A percentile compares a stretch with the other conserved stretches of the same genome.
Evolutionary conservation across 2,888 invertebrate genomes (phyloP).

Genomic region (Brachynemurus nebulosus): DNA sequence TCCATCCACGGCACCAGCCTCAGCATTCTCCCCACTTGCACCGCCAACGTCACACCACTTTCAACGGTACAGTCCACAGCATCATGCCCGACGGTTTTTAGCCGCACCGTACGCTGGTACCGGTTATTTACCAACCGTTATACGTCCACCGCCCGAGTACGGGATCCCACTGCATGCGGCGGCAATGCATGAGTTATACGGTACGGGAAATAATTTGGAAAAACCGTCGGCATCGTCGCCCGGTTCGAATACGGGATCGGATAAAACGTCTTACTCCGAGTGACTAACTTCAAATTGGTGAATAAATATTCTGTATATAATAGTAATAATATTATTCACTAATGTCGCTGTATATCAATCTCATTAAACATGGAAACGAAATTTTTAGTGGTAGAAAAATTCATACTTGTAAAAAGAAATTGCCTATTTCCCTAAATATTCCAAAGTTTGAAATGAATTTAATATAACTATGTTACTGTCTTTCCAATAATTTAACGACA

Average conservation of each 20-base stretch:
- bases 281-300: slow-evolving; percentile 22
- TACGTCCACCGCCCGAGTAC: slow-evolving; percentile 35
- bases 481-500: too few species aligned
- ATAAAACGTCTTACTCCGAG: slow-evolving; percentile 41
- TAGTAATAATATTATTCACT: too few species aligned
- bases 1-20: slow-evolving; percentile 28
- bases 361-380: too few species aligned
- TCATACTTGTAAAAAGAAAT: too few species aligned
- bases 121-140: slow-evolving; percentile 68
- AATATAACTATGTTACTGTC: too few species aligned
- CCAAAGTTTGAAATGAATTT: too few species aligned
- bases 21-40: slow-evolving; percentile 66
- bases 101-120: slow-evolving; percentile 74
- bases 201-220: slow-evolving; percentile 17
- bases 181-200: slow-evolving; percentile 31
- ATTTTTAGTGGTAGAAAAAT: too few species aligned
- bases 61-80: slow-evolving; percentile 39
- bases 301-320: not conserved
- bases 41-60: slow-evolving; percentile 44
- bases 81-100: slow-evolving; percentile 60
- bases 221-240: slow-evolving; percentile 34
- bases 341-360: too few species aligned
- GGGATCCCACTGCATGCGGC: slow-evolving; percentile 26
- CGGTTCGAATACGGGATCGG: slow-evolving; percentile 37
- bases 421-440: too few species aligned